phyloP scores from a whole-genome alignment of 1,140 invertebrate species.

The Drosophila quadrilineata region DNA sequence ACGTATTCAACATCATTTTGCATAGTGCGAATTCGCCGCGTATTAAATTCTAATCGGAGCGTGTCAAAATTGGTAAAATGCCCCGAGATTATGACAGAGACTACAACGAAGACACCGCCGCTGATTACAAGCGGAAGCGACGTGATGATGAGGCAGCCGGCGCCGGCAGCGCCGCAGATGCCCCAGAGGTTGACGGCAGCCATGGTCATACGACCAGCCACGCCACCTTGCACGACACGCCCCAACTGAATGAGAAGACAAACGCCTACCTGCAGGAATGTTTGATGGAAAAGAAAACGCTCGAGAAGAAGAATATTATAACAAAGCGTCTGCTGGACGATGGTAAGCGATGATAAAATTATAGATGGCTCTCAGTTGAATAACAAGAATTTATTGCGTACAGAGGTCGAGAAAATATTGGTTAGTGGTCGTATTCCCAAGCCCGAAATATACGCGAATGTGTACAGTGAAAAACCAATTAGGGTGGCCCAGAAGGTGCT shows the following conservation, averaged over 20 bases:
- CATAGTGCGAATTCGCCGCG: background rate
- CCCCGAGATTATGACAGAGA: constrained; percentile 77
- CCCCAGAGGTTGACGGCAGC: constrained; percentile 56
- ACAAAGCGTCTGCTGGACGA: constrained; percentile 74
- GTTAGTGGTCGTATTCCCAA: constrained; percentile 83
- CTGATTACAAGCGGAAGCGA: constrained; percentile 75
- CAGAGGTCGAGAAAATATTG: constrained; percentile 86
- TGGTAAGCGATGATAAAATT: constrained; percentile 28
- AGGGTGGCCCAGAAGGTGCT: constrained; percentile 91
- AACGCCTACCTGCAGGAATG: constrained; percentile 75
- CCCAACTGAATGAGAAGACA: constrained; percentile 74
- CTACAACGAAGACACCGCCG: constrained; percentile 74
- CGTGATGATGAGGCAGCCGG: constrained; percentile 66
- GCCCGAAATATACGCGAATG: constrained; percentile 89
- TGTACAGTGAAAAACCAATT: constrained; percentile 93
- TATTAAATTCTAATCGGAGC: background rate
- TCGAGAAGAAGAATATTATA: constrained; percentile 72
- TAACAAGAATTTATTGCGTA: constrained; percentile 44
- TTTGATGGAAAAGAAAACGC: constrained; percentile 69
- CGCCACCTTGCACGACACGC: constrained; percentile 63
- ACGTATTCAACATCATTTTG: background rate
- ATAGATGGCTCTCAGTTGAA: constrained; percentile 7
- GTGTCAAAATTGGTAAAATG: constrained; percentile 39
- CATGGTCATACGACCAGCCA: constrained; percentile 58
- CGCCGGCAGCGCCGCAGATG: constrained; percentile 52